phyloP scores from a whole-genome alignment of 2,888 invertebrate genomes.

The Fragum sueziense region DNA sequence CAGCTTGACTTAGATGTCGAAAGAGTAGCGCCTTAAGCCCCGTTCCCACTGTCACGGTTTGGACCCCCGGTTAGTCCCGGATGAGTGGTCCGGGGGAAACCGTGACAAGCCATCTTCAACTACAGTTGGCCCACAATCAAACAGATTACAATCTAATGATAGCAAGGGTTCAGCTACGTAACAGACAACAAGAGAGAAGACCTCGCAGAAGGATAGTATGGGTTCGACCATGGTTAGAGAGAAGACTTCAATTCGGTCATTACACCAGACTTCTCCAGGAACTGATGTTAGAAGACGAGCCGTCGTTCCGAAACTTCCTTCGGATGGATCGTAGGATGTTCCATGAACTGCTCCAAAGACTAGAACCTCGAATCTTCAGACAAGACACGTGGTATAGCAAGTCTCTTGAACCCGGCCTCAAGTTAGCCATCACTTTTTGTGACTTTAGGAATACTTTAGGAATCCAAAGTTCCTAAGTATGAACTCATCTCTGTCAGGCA shows the following conservation, averaged over 20 bases:
- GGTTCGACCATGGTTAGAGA: slow-evolving; percentile 11
- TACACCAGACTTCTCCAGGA: slow-evolving; percentile 17
- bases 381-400: slow-evolving; percentile 25
- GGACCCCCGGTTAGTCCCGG: too few species aligned
- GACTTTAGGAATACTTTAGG: slow-evolving; percentile 9
- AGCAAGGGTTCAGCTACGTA: slow-evolving; percentile 12
- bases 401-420: slow-evolving; percentile 18
- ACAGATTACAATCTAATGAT: slow-evolving; percentile 9
- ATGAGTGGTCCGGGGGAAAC: too few species aligned
- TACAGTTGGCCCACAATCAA: slow-evolving; percentile 8
- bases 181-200: slow-evolving; percentile 3
- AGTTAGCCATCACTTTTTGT: slow-evolving; percentile 23
- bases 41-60: too few species aligned
- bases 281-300: slow-evolving; percentile 5
- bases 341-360: neutral
- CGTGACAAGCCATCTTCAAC: too few species aligned
- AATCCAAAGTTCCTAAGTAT: slow-evolving; percentile 11
- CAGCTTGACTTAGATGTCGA: too few species aligned
- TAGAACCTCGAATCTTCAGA: slow-evolving; percentile 11
- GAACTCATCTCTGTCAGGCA: slow-evolving; percentile 9
- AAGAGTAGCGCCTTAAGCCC: too few species aligned
- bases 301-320: slow-evolving; percentile 13
- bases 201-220: slow-evolving; percentile 3
- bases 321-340: slow-evolving; percentile 11
- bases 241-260: slow-evolving; percentile 16